Evolutionary conservation across 2,888 invertebrate genomes (phyloP), one percentile per base, ranked within the genome.

Genomic region (Protonemura montana): DNA sequence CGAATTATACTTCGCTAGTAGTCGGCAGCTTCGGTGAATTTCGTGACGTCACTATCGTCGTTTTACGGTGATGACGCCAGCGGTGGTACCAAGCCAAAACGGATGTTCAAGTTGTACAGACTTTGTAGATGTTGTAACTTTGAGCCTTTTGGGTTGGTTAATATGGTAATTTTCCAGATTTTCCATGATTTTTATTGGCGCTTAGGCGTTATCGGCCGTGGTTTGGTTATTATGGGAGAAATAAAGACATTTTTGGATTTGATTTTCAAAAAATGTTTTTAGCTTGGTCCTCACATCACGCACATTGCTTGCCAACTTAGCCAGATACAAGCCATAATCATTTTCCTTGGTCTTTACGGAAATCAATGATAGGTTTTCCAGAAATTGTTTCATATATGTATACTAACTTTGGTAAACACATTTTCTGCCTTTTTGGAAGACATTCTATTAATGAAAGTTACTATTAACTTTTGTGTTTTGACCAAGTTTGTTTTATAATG

Each of bases 181-280:
- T 59, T 59, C 21, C 59, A 1, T 13, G 59, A 1, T 59, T 21
- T 59, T 59, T 59, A 59, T 59, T 10, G 59, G 21, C 16, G 1
- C 21, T 21, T 59, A 10, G 59, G 59, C 59, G 59, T 59, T 21
- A 21, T 21, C 59, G 59, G 59, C 59, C 59, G 59, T 10, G 59
- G 21, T 13, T 59, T 21, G 59, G 59, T 59, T 3, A 13, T 2
- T 10, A 59, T 2, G 21, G 59, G 59, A 59, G 21, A 59, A 59
- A 59, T 16, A 59, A 59, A 21, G 13, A 59, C 13, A 21, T 59
- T 59, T 59, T 59, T 59, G 59, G 59, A 59, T 59, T 59, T 59
- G 59, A 59, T 59, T 59, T 59, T 59, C 59, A 59, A 59, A 59
- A 59, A 59, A 59, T 59, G 59, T 59, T 59, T 59, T 59, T 21